These are phyloP conservation scores for Oryzias woworae DNA, from an alignment of 2,113 vertebrate species.

Conservation along the genomic window DNA sequence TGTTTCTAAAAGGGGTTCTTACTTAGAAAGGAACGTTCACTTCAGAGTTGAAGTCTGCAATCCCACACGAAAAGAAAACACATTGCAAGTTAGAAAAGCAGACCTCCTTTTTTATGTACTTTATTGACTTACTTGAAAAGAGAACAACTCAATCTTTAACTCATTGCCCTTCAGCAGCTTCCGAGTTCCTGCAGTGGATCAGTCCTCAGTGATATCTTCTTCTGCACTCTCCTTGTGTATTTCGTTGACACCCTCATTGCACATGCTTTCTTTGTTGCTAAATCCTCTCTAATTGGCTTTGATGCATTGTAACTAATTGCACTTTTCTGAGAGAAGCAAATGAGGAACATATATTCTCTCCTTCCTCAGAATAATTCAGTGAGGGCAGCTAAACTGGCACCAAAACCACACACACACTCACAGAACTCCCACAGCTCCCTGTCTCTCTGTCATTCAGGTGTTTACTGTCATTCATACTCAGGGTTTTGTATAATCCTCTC, in stretches of 20 bases:
- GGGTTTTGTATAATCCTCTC: conserved; percentile 78
- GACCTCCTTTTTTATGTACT: conserved; percentile 36
- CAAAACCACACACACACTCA: conserved; percentile 34
- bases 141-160: conserved; percentile 40
- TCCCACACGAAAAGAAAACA: conserved; percentile 80
- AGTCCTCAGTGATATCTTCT: conserved; percentile 51
- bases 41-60: conserved; percentile 81
- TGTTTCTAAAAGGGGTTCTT: conserved; percentile 76
- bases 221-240: conserved; percentile 30
- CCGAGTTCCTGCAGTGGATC: conserved; percentile 24
- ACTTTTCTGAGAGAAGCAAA: conserved; percentile 39
- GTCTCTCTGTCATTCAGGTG: conserved; percentile 76
- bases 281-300: conserved; percentile 24
- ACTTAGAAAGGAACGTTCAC: conserved; percentile 81
- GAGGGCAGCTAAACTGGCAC: conserved; percentile 63
- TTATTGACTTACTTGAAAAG: conserved; percentile 47
- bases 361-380: conserved; percentile 44
- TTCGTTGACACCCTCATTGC: conserved; percentile 34
- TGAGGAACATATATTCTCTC: conserved; percentile 51
- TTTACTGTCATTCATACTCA: conserved; percentile 78
- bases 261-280: conserved; percentile 23
- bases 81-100: conserved; percentile 75
- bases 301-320: conserved; percentile 29
- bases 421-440: conserved; percentile 35
- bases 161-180: conserved; percentile 31